Evolutionary conservation across 1,140 invertebrate species (phyloP).

Genomic region (Medauroidea extradentata): DNA sequence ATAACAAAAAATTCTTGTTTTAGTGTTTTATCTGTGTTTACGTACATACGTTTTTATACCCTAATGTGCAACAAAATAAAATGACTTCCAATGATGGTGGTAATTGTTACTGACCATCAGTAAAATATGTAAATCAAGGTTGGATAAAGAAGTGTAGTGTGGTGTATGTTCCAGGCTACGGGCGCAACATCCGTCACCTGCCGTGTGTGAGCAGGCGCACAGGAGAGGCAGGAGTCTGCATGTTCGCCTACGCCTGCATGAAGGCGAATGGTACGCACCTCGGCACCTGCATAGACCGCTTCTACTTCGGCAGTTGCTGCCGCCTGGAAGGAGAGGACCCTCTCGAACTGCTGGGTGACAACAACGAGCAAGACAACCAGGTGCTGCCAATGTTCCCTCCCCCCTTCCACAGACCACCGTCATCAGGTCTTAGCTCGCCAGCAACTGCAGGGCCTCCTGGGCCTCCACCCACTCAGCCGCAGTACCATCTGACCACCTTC

Average conservation of each 20-base stretch:
- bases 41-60: too few species aligned
- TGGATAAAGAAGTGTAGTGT: too few species aligned
- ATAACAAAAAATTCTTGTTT: too few species aligned
- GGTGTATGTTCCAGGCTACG: conserved; percentile 54
- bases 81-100: too few species aligned
- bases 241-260: conserved; percentile 91
- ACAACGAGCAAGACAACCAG: conserved; percentile 18
- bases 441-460: not conserved
- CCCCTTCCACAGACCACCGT: not conserved
- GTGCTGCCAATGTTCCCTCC: conserved; percentile 8
- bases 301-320: conserved; percentile 89
- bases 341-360: not conserved
- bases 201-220: conserved; percentile 76
- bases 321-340: conserved; percentile 15
- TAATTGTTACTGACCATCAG: too few species aligned
- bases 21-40: too few species aligned
- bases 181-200: conserved; percentile 80
- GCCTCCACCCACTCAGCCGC: not conserved
- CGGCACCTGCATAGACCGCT: conserved; percentile 86
- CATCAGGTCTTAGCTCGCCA: not conserved
- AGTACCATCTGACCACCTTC: conserved; percentile 20
- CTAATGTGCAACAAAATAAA: too few species aligned
- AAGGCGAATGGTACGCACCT: conserved; percentile 87
- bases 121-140: too few species aligned
- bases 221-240: conserved; percentile 78